Percentiles rank a stretch among this genome's conserved stretches.
Conservation (phyloP, 1,140 invertebrate species). For the Hermatobates lingyangjiaoensis region DNA sequence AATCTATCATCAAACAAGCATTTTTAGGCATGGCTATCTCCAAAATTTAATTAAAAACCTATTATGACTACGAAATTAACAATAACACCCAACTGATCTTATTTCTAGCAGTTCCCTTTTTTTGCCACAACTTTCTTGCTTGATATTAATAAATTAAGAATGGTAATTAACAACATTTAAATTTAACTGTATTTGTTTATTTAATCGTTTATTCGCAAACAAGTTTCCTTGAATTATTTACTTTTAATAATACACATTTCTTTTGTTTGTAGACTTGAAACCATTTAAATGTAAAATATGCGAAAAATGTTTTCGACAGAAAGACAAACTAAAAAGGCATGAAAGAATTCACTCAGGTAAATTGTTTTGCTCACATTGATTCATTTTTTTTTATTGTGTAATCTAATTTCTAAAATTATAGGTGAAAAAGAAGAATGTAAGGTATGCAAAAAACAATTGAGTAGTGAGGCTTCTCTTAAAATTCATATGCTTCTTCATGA, state of each 20-base stretch:
- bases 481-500: conserved; percentile 55
- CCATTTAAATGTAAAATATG: conserved; percentile 5
- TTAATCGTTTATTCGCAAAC: neutral
- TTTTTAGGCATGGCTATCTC: too few species aligned
- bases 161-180: neutral
- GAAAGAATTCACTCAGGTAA: conserved; percentile 4
- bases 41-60: too few species aligned
- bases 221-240: neutral
- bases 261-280: neutral
- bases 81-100: too few species aligned
- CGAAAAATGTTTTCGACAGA: conserved; percentile 2
- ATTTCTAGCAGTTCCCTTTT: too few species aligned
- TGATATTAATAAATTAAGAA: neutral
- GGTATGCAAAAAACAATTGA: conserved; percentile 64
- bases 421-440: conserved; percentile 43
- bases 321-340: conserved; percentile 5
- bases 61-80: too few species aligned
- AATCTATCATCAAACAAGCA: too few species aligned
- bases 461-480: conserved; percentile 56
- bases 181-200: neutral
- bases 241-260: neutral
- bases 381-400: neutral
- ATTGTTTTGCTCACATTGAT: neutral
- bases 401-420: neutral
- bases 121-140: neutral